Percentiles rank a stretch among this genome's conserved stretches.
These are phyloP conservation scores for Agriopis leucophaearia DNA, from an alignment of 2,888 invertebrate genomes.

Conservation along the genomic window DNA sequence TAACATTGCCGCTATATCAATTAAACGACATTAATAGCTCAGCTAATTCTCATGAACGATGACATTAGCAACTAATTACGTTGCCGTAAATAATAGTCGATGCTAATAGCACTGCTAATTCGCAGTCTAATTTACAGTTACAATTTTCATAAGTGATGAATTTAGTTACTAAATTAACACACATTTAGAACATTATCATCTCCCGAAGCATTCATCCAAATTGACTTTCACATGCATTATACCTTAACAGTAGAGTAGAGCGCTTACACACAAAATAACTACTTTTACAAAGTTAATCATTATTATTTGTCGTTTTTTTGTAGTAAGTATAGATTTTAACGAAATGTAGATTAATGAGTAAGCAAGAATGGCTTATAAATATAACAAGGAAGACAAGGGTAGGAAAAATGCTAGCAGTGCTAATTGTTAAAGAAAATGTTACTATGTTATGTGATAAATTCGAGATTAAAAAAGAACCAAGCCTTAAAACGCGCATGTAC, in stretches of 20 bases:
- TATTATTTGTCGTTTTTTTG: conserved; percentile 50
- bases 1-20: not conserved
- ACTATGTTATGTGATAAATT: not conserved
- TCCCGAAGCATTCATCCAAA: conserved; percentile 18
- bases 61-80: not conserved
- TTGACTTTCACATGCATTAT: conserved; percentile 5
- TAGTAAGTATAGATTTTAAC: conserved; percentile 40
- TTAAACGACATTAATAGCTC: not conserved
- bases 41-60: not conserved
- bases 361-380: conserved; percentile 16
- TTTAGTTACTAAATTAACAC: conserved; percentile 16
- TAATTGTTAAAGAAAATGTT: conserved; percentile 1
- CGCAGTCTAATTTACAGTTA: not conserved
- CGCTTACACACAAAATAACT: conserved; percentile 46
- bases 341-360: conserved; percentile 33
- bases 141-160: not conserved
- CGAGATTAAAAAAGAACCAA: not conserved
- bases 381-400: conserved; percentile 31
- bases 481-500: not conserved
- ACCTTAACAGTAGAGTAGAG: conserved; percentile 26
- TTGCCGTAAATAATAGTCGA: not conserved
- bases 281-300: conserved; percentile 45
- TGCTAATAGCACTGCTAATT: not conserved
- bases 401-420: conserved; percentile 20
- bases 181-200: not conserved